These are phyloP conservation scores for Iguana delicatissima DNA, from an alignment of 2,797 vertebrate genomes.

Conservation along the genomic window DNA sequence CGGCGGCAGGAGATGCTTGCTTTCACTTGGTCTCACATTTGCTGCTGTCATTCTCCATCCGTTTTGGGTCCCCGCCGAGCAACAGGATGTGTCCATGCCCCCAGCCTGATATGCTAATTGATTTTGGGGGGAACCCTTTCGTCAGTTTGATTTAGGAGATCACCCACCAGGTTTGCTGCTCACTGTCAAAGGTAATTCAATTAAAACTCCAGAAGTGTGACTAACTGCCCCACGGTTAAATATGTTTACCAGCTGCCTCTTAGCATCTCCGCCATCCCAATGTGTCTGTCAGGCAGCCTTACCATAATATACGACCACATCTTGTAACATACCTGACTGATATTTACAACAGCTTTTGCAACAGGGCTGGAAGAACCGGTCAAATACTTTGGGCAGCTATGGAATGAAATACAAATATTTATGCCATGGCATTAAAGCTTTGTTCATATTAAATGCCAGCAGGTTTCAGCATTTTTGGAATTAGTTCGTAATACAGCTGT, in stretches of 20 bases:
- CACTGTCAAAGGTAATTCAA: conserved; percentile 95
- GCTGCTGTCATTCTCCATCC: conserved; percentile 87
- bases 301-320: rapidly evolving
- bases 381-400: conserved; percentile 28
- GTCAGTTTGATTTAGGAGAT: conserved; percentile 78
- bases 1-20: conserved; percentile 51
- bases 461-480: neutral
- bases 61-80: conserved; percentile 58
- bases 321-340: conserved; percentile 28
- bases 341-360: conserved; percentile 4
- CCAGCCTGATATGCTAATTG: conserved; percentile 85
- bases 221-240: conserved; percentile 83
- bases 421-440: neutral
- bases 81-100: conserved; percentile 81
- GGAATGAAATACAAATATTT: neutral
- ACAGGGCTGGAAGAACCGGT: conserved; percentile 24
- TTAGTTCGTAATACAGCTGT: neutral
- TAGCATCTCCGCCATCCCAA: conserved; percentile 43
- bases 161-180: conserved; percentile 85
- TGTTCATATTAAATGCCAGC: neutral
- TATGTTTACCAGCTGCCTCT: conserved; percentile 88
- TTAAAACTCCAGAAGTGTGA: conserved; percentile 92
- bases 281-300: conserved; percentile 47
- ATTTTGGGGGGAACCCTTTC: conserved; percentile 85
- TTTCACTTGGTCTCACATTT: conserved; percentile 81